These are phyloP conservation scores for Dryomyza anilis DNA, from an alignment of 2,888 invertebrate species.

Conservation along the genomic window DNA sequence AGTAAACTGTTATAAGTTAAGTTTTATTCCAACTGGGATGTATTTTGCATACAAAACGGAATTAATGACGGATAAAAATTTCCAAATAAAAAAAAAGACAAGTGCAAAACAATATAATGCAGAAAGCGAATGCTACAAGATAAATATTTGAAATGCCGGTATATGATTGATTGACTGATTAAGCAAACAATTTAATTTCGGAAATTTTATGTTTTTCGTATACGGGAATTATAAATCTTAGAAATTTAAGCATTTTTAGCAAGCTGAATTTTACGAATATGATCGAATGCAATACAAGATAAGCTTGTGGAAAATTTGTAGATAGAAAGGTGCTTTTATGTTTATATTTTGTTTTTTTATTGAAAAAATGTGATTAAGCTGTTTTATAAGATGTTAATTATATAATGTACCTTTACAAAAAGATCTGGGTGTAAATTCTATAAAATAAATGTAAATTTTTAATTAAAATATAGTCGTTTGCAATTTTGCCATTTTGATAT, in stretches of 20 bases:
- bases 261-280: not conserved
- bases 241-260: not conserved
- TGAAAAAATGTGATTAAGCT: not conserved
- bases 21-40: too few species aligned
- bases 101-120: not conserved
- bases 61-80: too few species aligned
- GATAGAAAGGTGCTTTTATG: not conserved
- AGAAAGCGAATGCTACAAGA: not conserved
- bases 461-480: too few species aligned
- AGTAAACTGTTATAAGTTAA: too few species aligned
- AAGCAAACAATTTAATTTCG: not conserved
- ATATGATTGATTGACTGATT: not conserved
- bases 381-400: not conserved
- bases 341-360: not conserved
- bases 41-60: too few species aligned
- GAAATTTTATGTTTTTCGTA: too few species aligned
- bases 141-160: not conserved
- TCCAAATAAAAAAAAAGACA: too few species aligned
- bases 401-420: slow-evolving; percentile 57
- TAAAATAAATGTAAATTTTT: slow-evolving; percentile 52
- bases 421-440: slow-evolving; percentile 61
- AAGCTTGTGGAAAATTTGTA: not conserved
- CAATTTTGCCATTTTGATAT: too few species aligned
- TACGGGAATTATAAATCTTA: too few species aligned
- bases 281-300: not conserved